These are phyloP conservation scores for Eretmochelys imbricata DNA, from an alignment of 2,113 vertebrate genomes.

Conservation along the genomic window DNA sequence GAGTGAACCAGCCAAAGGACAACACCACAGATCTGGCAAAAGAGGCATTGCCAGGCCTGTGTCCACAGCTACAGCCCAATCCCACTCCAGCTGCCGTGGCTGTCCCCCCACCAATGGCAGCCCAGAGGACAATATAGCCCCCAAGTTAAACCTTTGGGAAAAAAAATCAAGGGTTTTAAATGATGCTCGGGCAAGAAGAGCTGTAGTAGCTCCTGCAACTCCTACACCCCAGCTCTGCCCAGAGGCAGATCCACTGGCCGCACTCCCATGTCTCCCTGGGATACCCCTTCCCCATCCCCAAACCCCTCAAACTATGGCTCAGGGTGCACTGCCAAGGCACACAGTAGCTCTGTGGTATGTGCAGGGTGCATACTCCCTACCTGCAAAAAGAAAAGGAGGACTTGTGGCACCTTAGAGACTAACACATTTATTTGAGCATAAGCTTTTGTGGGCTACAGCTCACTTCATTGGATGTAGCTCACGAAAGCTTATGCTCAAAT, in stretches of 20 bases:
- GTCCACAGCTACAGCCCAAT: background rate
- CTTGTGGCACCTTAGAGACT: too few species aligned
- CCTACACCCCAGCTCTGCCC: background rate
- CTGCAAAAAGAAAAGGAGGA: too few species aligned
- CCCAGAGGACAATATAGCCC: background rate
- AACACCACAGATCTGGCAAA: background rate
- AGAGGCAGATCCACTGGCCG: background rate
- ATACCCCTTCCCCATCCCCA: background rate
- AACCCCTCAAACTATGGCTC: background rate
- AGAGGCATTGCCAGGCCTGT: background rate
- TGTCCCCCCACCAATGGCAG: background rate
- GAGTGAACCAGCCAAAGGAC: background rate
- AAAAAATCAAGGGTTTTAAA: background rate
- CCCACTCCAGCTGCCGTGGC: background rate
- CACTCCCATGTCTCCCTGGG: background rate
- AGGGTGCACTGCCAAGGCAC: accelerated
- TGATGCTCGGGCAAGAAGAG: background rate
- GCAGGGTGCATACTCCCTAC: accelerated
- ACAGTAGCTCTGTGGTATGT: accelerated
- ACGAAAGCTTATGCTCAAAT: too few species aligned
- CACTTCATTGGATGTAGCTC: too few species aligned
- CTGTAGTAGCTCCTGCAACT: background rate
- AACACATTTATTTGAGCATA: too few species aligned
- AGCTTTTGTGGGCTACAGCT: too few species aligned
- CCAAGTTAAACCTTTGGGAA: background rate